Conservation (phyloP, 2,797 vertebrate genomes). For the Chiroxiphia lanceolata region DNA sequence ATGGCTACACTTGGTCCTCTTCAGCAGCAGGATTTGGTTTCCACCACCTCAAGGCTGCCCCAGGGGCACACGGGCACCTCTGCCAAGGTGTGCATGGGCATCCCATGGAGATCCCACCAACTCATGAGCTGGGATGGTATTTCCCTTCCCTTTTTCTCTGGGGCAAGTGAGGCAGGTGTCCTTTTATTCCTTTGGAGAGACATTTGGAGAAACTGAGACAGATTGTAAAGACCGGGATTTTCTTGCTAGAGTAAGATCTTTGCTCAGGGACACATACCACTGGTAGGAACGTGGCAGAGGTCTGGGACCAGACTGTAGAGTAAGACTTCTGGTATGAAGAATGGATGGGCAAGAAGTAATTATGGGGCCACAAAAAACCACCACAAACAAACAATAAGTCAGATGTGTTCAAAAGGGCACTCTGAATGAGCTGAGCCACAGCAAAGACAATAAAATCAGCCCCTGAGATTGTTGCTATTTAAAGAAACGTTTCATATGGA, state of each 20-base stretch:
- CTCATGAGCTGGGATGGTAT: rapidly evolving
- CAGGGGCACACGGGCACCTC: rapidly evolving
- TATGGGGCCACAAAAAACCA: background rate
- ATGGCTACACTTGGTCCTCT: background rate
- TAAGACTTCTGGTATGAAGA: background rate
- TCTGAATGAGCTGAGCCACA: background rate
- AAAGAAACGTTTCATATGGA: conserved; percentile 43
- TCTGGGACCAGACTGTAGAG: background rate
- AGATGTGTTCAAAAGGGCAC: conserved; percentile 1
- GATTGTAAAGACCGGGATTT: background rate
- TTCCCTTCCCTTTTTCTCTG: background rate
- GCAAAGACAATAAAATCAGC: conserved; percentile 47
- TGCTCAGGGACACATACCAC: background rate
- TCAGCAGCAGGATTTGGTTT: background rate
- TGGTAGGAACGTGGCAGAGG: background rate
- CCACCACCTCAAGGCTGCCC: background rate
- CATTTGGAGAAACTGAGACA: background rate
- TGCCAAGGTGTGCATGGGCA: background rate
- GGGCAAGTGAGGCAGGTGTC: background rate
- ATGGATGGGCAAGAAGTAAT: background rate
- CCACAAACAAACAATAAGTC: conserved; percentile 3
- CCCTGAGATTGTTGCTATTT: conserved; percentile 32
- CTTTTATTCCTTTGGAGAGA: background rate
- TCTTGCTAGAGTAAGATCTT: background rate
- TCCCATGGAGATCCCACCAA: background rate